These are phyloP conservation scores for Drusus annulatus DNA, from an alignment of 1,140 invertebrate genomes.

Conservation along the genomic window DNA sequence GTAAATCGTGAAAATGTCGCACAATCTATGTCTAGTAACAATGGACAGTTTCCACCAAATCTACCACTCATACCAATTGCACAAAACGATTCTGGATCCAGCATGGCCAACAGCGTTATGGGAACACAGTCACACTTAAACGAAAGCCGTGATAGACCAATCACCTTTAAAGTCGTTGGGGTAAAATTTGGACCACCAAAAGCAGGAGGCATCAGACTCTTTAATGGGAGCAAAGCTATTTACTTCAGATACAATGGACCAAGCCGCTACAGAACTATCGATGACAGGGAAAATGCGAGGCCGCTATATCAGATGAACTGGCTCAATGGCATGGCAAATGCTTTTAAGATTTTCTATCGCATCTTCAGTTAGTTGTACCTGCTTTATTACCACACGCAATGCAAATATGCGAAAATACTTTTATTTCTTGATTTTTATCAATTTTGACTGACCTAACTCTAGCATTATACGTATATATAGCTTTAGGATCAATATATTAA, in stretches of 20 bases:
- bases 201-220: background rate
- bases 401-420: slow-evolving; percentile 24
- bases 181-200: slow-evolving; percentile 42
- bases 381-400: slow-evolving; percentile 24
- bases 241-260: background rate
- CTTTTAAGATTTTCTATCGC: slow-evolving; percentile 43
- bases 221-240: background rate
- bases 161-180: slow-evolving; percentile 46
- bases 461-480: too few species aligned
- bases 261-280: slow-evolving; percentile 46
- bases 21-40: background rate
- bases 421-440: slow-evolving; percentile 30
- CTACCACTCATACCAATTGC: too few species aligned
- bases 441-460: too few species aligned
- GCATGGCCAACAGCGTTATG: slow-evolving; percentile 29
- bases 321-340: slow-evolving; percentile 37
- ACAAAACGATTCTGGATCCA: background rate
- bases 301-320: background rate
- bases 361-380: slow-evolving; percentile 55
- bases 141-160: slow-evolving; percentile 36
- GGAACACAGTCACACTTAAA: slow-evolving; percentile 1
- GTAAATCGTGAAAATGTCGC: too few species aligned
- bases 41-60: background rate
- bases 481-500: too few species aligned
- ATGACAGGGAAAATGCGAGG: slow-evolving; percentile 33